Percentiles rank a stretch among this genome's conserved stretches.
Evolutionary conservation across 2,797 vertebrate genomes (phyloP).

Genomic region (Oreochromis grahami): DNA sequence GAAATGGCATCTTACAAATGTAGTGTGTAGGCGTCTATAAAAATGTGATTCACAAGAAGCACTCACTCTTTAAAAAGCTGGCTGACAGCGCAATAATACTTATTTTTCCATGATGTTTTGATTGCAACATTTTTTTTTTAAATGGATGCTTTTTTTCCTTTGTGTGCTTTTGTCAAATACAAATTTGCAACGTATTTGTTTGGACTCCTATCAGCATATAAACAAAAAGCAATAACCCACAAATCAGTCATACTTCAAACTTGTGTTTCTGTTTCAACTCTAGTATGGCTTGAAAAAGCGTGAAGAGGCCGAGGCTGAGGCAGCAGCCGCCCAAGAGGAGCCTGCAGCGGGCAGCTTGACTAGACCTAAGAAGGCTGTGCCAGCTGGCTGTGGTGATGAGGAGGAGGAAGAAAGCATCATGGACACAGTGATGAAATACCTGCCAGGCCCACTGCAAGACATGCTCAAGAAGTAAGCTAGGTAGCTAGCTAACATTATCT

Average conservation of each 20-base stretch:
- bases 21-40: not conserved
- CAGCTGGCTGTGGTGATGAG: constrained; percentile 93
- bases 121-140: not conserved
- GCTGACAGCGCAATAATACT: not conserved
- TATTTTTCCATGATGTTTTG: not conserved
- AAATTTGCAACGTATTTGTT: not conserved
- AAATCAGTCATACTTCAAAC: not conserved
- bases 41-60: not conserved
- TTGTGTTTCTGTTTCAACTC: not conserved
- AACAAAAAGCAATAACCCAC: too few species aligned
- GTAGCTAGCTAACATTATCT: constrained; percentile 26
- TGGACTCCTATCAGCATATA: not conserved
- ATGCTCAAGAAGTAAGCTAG: constrained; percentile 93
- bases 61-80: not conserved
- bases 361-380: constrained; percentile 91
- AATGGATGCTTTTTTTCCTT: not conserved
- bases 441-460: constrained; percentile 97
- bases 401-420: constrained; percentile 95
- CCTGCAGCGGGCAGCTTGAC: constrained; percentile 90
- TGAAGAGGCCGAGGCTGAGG: constrained; percentile 91
- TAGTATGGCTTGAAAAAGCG: constrained; percentile 90
- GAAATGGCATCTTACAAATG: not conserved
- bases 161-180: not conserved
- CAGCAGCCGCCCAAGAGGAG: constrained; percentile 89
- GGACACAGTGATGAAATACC: constrained; percentile 98